phyloP scores from a whole-genome alignment of 2,888 invertebrate genomes.

The Leistus spinibarbis region DNA sequence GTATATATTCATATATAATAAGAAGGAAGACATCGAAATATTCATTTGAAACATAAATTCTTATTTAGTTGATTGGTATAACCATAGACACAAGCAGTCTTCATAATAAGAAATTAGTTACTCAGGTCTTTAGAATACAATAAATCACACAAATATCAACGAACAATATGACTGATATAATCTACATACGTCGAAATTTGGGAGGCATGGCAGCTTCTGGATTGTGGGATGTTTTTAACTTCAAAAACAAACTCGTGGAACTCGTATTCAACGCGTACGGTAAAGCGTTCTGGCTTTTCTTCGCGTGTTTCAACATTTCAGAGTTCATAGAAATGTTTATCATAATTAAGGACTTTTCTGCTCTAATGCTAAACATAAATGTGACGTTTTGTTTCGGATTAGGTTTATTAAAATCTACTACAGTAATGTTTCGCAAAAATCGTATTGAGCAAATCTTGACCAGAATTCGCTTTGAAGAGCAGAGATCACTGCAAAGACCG shows the following conservation, averaged over 20 bases:
- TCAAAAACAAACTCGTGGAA: neutral
- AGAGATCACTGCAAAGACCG: neutral
- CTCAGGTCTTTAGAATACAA: too few species aligned
- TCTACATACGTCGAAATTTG: neutral
- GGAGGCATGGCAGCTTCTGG: neutral
- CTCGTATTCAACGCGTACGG: neutral
- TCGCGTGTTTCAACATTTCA: neutral
- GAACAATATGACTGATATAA: too few species aligned
- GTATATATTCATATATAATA: too few species aligned
- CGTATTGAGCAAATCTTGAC: neutral
- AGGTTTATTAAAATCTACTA: neutral
- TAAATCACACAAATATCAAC: too few species aligned
- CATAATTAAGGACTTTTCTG: neutral
- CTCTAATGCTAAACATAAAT: constrained; percentile 6
- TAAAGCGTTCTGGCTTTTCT: neutral
- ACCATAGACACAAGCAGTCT: too few species aligned
- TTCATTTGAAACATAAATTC: too few species aligned
- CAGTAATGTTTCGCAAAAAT: neutral
- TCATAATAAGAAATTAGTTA: too few species aligned
- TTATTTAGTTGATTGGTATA: too few species aligned
- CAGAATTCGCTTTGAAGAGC: neutral
- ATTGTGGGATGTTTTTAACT: constrained; percentile 13
- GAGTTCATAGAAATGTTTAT: constrained; percentile 2
- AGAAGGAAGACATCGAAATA: too few species aligned
- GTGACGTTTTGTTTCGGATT: neutral